phyloP scores from a whole-genome alignment of 2,113 vertebrate genomes.

The Ivindomyrus marchei region DNA sequence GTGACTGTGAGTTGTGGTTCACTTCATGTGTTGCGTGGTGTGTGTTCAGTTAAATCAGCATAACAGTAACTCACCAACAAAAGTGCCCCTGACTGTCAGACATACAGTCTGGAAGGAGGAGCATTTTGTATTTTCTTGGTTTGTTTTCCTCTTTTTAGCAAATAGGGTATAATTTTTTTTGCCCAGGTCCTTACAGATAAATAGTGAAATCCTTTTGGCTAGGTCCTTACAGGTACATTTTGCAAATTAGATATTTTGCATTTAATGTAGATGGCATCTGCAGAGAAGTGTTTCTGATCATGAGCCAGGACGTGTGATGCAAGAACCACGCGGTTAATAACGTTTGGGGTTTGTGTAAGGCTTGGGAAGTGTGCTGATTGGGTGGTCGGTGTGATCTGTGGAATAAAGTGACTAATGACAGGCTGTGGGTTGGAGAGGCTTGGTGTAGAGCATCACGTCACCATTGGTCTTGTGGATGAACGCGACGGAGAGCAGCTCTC shows the following conservation, averaged over 20 bases:
- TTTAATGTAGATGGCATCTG: not conserved
- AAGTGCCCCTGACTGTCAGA: not conserved
- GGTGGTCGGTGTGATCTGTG: not conserved
- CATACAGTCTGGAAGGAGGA: not conserved
- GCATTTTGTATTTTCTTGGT: not conserved
- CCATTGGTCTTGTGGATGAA: constrained; percentile 18
- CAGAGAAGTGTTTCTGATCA: not conserved
- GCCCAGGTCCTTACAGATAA: not conserved
- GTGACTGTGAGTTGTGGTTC: not conserved
- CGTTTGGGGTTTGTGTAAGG: not conserved
- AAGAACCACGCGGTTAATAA: not conserved
- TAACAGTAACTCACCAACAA: not conserved
- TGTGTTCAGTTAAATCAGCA: not conserved
- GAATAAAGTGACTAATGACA: constrained; percentile 36
- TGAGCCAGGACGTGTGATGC: not conserved
- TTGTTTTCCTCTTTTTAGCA: not conserved
- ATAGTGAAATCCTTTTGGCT: not conserved
- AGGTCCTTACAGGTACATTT: not conserved
- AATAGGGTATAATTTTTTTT: not conserved
- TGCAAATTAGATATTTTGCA: not conserved
- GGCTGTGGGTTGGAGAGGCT: not conserved
- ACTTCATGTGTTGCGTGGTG: not conserved
- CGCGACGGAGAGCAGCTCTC: not conserved
- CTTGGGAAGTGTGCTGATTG: not conserved
- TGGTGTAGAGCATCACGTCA: constrained; percentile 37